Evolutionary conservation across 2,797 vertebrate genomes (phyloP), one percentile per base, ranked within the genome.

Genomic region (Girardinus metallicus): DNA sequence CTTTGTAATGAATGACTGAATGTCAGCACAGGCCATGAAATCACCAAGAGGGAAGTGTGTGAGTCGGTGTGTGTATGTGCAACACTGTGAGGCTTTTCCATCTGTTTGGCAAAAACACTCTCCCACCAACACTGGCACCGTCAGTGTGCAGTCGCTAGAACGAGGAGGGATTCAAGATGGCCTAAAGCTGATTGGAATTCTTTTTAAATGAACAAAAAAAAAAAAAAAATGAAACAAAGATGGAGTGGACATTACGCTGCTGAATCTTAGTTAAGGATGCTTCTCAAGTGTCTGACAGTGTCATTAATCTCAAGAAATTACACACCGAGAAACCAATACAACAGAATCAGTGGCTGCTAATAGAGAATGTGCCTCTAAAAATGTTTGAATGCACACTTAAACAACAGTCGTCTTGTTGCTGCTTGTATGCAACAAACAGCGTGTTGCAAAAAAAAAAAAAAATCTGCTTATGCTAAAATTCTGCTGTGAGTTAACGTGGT

Each of bases 181-280:
- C 92, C 92, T 93, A 87, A 92, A 90, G 92, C 91, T 94, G 93
- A 95, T 93, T 94, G 93, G 94, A 93, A 93, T 89, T 88, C 89
- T 85, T 87, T 92, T 90, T 88, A 90, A 93, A 93, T 86, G 88
- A 87, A 84, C 86, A 85, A 44, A 87, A 89, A 9, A 51, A 46
- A 43, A 43, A 10, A 15, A 90, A 80, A 89, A 92, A 92, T 90
- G 91, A 91, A 94, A 93, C 88, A 93, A 93, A 94, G 92, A 94
- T 92, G 92, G 94, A 95, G 92, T 92, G 92, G 93, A 95, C 94
- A 93, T 94, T 93, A 92, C 83, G 88, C 90, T 8, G 90, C 94
- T 94, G 93, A 94, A 95, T 95, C 93, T 94, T 94, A 94, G 94
- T 95, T 94, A 95, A 93, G 93, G 91, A 93, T 78, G 88, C 89